phyloP scores from a whole-genome alignment of 2,888 invertebrate genomes.

The Cremastobaeus sp. region DNA sequence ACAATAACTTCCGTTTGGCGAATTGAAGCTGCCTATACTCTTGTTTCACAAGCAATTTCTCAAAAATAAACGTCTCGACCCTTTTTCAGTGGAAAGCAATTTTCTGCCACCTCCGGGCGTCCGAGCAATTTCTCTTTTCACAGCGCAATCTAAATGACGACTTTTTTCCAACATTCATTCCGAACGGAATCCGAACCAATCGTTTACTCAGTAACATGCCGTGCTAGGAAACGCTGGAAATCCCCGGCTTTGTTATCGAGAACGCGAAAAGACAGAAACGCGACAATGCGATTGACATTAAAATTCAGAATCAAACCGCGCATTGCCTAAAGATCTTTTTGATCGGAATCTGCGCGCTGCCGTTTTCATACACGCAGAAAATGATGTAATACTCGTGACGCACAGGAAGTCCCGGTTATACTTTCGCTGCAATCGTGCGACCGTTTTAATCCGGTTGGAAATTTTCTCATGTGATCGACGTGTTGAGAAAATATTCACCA shows the following conservation, averaged over 20 bases:
- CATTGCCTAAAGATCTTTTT: conserved; percentile 42
- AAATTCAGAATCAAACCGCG: conserved; percentile 18
- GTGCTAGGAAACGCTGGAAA: neutral
- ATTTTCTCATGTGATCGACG: too few relatives aligned
- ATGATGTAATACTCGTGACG: conserved; percentile 20
- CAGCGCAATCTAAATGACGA: conserved; percentile 12
- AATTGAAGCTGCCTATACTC: conserved; percentile 60
- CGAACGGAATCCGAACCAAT: too few relatives aligned
- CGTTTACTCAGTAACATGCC: too few relatives aligned
- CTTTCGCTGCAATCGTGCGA: conserved; percentile 48
- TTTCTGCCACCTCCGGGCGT: conserved; percentile 28
- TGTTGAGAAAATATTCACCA: too few relatives aligned
- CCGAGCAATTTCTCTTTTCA: conserved; percentile 21
- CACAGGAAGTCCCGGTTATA: conserved; percentile 42
- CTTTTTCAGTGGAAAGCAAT: conserved; percentile 32
- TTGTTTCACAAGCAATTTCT: conserved; percentile 66
- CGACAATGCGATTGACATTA: conserved; percentile 20
- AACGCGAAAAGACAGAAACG: too few relatives aligned
- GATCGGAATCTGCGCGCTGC: conserved; percentile 29
- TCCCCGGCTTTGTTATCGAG: conserved; percentile 11
- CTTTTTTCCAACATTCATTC: too few relatives aligned
- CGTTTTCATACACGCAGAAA: conserved; percentile 30
- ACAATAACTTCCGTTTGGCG: conserved; percentile 63
- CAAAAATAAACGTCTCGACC: conserved; percentile 59
- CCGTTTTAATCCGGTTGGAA: conserved; percentile 30